A percentile compares a stretch with the other conserved stretches of the same genome.
These are phyloP conservation scores for Acrobasis repandana DNA, from an alignment of 2,888 invertebrate genomes.

Conservation along the genomic window DNA sequence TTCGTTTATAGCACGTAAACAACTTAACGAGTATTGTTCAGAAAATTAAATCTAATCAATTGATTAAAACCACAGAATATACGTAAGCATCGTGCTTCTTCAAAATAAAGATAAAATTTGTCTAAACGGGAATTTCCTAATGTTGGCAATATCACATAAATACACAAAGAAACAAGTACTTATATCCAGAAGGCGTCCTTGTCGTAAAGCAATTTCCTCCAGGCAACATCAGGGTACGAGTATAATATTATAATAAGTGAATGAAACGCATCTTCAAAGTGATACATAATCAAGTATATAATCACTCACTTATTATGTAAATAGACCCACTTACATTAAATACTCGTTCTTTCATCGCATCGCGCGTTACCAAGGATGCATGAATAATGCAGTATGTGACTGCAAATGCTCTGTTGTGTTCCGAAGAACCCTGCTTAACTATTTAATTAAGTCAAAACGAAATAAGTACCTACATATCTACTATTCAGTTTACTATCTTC, in stretches of 20 bases:
- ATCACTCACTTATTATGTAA: not conserved
- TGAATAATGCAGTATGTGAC: constrained; percentile 42
- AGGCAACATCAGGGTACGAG: too few relatives aligned
- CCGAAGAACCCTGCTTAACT: constrained; percentile 23
- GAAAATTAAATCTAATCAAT: not conserved
- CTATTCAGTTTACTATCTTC: too few relatives aligned
- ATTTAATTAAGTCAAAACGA: constrained; percentile 14
- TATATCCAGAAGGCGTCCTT: too few relatives aligned
- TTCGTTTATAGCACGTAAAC: constrained; percentile 1
- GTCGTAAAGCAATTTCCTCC: too few relatives aligned
- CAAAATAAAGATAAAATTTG: too few relatives aligned
- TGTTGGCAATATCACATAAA: too few relatives aligned
- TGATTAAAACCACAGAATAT: too few relatives aligned
- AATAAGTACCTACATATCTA: not conserved
- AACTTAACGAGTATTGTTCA: not conserved
- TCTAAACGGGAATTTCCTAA: too few relatives aligned
- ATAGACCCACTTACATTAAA: constrained; percentile 1
- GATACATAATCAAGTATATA: not conserved
- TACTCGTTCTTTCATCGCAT: constrained; percentile 4
- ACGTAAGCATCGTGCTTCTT: too few relatives aligned
- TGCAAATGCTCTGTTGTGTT: constrained; percentile 25
- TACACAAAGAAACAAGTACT: too few relatives aligned
- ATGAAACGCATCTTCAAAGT: not conserved
- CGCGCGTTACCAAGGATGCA: constrained; percentile 23
- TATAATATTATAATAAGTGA: not conserved